Evolutionary conservation across 2,113 vertebrate species (phyloP).

Genomic region (Cyprinus carpio): DNA sequence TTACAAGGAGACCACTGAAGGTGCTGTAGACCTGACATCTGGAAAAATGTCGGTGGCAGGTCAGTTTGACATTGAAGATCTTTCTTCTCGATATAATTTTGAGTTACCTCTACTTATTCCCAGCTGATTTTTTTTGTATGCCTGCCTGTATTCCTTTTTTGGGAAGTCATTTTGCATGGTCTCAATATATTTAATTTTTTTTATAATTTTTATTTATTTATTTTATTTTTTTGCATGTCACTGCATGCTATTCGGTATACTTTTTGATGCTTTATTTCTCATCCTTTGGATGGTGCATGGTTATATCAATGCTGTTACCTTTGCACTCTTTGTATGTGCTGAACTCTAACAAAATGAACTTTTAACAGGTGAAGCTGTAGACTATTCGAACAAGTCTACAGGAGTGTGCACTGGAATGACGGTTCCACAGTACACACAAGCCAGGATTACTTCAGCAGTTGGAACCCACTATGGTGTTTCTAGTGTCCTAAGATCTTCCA

Average conservation of each 20-base stretch:
- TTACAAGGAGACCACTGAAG: constrained; percentile 86
- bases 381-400: constrained; percentile 95
- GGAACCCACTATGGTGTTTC: constrained; percentile 80
- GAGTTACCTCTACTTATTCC: constrained; percentile 81
- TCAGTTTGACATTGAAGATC: constrained; percentile 92
- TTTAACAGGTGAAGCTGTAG: constrained; percentile 99
- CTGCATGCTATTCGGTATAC: constrained; percentile 83
- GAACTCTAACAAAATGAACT: constrained; percentile 86
- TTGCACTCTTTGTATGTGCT: constrained; percentile 73
- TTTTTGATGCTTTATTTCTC: constrained; percentile 72
- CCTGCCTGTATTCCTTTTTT: constrained; percentile 45
- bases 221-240: constrained; percentile 77
- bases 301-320: constrained; percentile 68
- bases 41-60: constrained; percentile 90
- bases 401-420: constrained; percentile 83
- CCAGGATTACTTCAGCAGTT: constrained; percentile 77
- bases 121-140: constrained; percentile 66
- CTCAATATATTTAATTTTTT: constrained; percentile 42
- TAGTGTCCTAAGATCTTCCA: constrained; percentile 91
- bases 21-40: constrained; percentile 97
- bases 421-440: constrained; percentile 92
- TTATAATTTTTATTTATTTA: background rate
- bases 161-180: constrained; percentile 57
- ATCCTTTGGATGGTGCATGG: constrained; percentile 77
- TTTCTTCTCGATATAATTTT: constrained; percentile 85